phyloP scores from a whole-genome alignment of 2,888 invertebrate genomes.

The Drosophila quinaria region DNA sequence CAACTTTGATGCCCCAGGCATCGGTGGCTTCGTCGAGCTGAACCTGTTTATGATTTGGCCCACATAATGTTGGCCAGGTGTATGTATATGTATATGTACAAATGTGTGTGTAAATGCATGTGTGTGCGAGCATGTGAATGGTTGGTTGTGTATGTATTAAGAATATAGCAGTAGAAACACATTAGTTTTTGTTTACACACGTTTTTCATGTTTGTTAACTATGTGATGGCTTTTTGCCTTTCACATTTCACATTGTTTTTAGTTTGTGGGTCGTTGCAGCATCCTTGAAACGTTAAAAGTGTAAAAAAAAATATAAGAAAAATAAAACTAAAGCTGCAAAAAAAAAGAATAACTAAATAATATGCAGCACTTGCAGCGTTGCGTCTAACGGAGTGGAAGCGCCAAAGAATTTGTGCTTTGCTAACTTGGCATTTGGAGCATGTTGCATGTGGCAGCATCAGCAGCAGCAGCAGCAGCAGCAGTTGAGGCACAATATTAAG shows the following conservation, averaged over 20 bases:
- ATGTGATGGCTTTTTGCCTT: constrained; percentile 61
- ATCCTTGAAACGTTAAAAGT: constrained; percentile 70
- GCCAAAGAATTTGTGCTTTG: constrained; percentile 28
- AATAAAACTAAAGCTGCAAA: neutral
- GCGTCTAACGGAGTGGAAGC: constrained; percentile 57
- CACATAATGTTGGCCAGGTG: constrained; percentile 67
- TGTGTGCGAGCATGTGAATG: constrained; percentile 25
- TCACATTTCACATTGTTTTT: constrained; percentile 53
- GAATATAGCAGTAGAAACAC: constrained; percentile 81
- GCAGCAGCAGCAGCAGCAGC: constrained; percentile 32
- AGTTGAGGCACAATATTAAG: constrained; percentile 4
- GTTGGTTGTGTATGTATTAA: constrained; percentile 31
- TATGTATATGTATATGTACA: constrained; percentile 10
- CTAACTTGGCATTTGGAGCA: constrained; percentile 68
- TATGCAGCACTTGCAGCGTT: constrained; percentile 63
- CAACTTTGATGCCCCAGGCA: constrained; percentile 97
- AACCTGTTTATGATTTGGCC: constrained; percentile 86
- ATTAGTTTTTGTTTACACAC: constrained; percentile 80
- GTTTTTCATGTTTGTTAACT: constrained; percentile 74
- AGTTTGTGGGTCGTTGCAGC: constrained; percentile 78
- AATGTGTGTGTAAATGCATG: constrained; percentile 11
- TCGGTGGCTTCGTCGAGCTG: constrained; percentile 96
- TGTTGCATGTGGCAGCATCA: constrained; percentile 69
- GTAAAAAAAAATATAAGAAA: neutral
- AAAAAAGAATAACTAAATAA: constrained; percentile 21